Conservation (phyloP, 2,888 invertebrate species). For the Prosopocoilus inquinatus region DNA sequence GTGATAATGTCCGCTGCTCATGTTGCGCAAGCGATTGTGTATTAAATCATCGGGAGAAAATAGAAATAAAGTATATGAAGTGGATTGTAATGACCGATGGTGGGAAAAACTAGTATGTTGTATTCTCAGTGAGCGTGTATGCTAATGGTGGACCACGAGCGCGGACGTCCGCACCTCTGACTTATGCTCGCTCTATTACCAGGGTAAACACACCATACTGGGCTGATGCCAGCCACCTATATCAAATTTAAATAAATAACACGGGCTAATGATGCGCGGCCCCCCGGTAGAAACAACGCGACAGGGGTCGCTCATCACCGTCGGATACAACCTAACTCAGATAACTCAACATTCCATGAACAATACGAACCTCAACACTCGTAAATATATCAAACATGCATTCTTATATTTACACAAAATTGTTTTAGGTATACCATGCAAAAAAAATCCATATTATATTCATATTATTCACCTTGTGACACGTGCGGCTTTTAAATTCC, state of each 20-base stretch:
- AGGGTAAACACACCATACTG: constrained; percentile 30
- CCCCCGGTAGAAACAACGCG: constrained; percentile 15
- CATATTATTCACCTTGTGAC: too few relatives aligned
- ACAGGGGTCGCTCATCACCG: constrained; percentile 37
- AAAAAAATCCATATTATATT: too few relatives aligned
- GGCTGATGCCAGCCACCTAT: constrained; percentile 29
- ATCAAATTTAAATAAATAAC: constrained; percentile 35
- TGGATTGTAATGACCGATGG: constrained; percentile 43
- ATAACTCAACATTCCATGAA: too few relatives aligned
- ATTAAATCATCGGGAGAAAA: constrained; percentile 48
- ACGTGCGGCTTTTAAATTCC: too few relatives aligned
- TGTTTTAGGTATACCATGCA: too few relatives aligned
- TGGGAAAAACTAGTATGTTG: constrained; percentile 49
- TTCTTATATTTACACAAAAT: too few relatives aligned
- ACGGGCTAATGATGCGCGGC: constrained; percentile 31
- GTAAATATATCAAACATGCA: too few relatives aligned
- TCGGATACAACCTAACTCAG: constrained; percentile 15
- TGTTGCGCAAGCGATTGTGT: constrained; percentile 43
- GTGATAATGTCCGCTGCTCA: constrained; percentile 28
- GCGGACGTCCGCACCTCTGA: constrained; percentile 33
- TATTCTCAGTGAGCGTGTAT: constrained; percentile 46
- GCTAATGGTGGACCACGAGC: constrained; percentile 38
- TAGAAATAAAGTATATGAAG: constrained; percentile 41
- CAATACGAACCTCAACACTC: too few relatives aligned
- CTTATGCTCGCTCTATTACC: constrained; percentile 29